These are phyloP conservation scores for Rhingia rostrata DNA, from an alignment of 2,888 invertebrate genomes.

Conservation along the genomic window DNA sequence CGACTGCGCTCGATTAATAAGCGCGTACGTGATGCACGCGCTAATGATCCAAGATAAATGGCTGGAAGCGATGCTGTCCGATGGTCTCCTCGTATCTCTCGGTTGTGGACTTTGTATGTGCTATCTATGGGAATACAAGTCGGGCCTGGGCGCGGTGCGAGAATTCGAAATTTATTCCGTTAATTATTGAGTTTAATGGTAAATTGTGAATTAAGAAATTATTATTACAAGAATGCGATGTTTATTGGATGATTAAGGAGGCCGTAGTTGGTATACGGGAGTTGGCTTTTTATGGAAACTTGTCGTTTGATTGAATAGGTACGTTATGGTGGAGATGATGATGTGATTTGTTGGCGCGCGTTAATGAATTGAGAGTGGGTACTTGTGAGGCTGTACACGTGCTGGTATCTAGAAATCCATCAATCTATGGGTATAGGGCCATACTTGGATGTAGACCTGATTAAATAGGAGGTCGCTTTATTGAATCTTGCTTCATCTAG, in stretches of 20 bases:
- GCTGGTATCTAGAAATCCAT: not conserved
- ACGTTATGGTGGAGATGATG: constrained; percentile 11
- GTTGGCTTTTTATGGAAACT: constrained; percentile 7
- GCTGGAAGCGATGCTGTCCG: constrained; percentile 30
- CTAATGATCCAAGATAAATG: constrained; percentile 71
- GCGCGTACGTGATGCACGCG: constrained; percentile 70
- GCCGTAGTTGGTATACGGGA: constrained; percentile 15
- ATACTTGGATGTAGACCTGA: too few relatives aligned
- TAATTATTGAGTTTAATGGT: constrained; percentile 58
- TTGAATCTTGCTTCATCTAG: too few relatives aligned
- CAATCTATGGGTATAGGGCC: too few relatives aligned
- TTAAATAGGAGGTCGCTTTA: too few relatives aligned
- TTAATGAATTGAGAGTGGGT: constrained; percentile 3
- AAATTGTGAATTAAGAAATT: constrained; percentile 67
- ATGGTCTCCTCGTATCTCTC: constrained; percentile 10
- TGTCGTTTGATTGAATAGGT: constrained; percentile 33
- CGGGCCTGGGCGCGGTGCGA: constrained; percentile 25
- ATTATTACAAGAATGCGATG: constrained; percentile 43
- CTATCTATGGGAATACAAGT: constrained; percentile 15
- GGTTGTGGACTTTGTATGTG: constrained; percentile 14
- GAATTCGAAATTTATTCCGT: constrained; percentile 54
- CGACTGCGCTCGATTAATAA: constrained; percentile 72
- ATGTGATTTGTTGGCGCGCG: constrained; percentile 10
- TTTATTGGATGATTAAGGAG: constrained; percentile 58
- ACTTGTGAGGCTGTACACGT: not conserved